Percentiles rank a stretch among this genome's conserved stretches.
Evolutionary conservation across 2,113 vertebrate species (phyloP).

Genomic region (Sterna hirundo): DNA sequence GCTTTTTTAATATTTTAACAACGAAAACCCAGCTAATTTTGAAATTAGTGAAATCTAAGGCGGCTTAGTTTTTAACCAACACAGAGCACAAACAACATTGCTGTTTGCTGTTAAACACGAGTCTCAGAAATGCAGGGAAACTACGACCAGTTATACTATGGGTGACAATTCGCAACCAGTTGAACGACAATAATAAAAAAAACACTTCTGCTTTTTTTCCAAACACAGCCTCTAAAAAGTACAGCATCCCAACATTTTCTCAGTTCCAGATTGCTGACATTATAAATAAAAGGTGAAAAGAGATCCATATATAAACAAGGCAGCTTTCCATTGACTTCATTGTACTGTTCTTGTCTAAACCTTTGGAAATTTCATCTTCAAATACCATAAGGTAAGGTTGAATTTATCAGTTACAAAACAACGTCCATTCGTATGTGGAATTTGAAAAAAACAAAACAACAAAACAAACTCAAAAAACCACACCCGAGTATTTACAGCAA

Average conservation of each 20-base stretch:
- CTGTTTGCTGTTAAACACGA: constrained; percentile 56
- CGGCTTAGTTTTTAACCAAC: constrained; percentile 46
- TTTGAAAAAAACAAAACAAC: not conserved
- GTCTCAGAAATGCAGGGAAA: constrained; percentile 61
- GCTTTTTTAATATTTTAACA: constrained; percentile 52
- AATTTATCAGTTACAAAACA: constrained; percentile 67
- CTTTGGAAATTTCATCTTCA: constrained; percentile 68
- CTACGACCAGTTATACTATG: constrained; percentile 53
- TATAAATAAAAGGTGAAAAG: constrained; percentile 74
- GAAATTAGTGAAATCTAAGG: constrained; percentile 62
- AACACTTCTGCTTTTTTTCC: constrained; percentile 1
- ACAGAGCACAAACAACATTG: constrained; percentile 55
- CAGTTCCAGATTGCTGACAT: constrained; percentile 62
- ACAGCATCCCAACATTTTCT: constrained; percentile 51
- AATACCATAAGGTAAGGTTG: constrained; percentile 63
- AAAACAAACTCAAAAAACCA: not conserved
- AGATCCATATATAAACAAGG: constrained; percentile 73
- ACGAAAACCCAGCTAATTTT: constrained; percentile 43
- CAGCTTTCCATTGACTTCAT: constrained; percentile 68
- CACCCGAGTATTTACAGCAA: constrained; percentile 67
- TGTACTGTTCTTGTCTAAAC: constrained; percentile 62
- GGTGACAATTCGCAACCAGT: constrained; percentile 46
- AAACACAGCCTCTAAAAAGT: constrained; percentile 65
- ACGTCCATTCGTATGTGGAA: constrained; percentile 53
- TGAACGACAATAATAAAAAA: constrained; percentile 58